phyloP scores from a whole-genome alignment of 2,113 vertebrate species.

The Myrmecobius fasciatus region DNA sequence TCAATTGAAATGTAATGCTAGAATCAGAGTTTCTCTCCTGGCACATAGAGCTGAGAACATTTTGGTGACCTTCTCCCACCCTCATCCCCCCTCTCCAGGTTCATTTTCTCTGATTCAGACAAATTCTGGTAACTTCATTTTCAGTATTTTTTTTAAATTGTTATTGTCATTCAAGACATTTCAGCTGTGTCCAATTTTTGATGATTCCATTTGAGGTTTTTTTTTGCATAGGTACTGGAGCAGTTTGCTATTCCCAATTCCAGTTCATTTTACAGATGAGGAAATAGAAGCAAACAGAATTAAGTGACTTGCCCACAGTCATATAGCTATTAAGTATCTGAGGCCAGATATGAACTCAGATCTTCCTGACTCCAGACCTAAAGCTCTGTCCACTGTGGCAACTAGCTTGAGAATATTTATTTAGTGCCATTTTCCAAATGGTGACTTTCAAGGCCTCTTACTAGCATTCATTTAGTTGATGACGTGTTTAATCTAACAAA shows the following conservation, averaged over 20 bases:
- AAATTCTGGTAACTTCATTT: neutral
- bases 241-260: neutral
- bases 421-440: neutral
- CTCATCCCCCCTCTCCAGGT: neutral
- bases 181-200: neutral
- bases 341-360: neutral
- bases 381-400: neutral
- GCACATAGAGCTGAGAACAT: neutral
- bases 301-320: neutral
- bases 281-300: neutral
- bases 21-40: neutral
- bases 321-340: neutral
- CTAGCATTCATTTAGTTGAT: neutral
- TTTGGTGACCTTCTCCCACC: neutral
- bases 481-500: neutral
- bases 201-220: neutral
- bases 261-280: neutral
- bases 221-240: neutral
- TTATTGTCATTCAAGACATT: neutral
- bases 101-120: neutral
- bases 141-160: neutral
- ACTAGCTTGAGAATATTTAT: neutral
- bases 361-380: neutral
- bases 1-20: neutral
- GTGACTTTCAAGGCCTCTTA: neutral